Evolutionary conservation across 2,113 vertebrate species (phyloP).

Genomic region (Scophthalmus maximus): DNA sequence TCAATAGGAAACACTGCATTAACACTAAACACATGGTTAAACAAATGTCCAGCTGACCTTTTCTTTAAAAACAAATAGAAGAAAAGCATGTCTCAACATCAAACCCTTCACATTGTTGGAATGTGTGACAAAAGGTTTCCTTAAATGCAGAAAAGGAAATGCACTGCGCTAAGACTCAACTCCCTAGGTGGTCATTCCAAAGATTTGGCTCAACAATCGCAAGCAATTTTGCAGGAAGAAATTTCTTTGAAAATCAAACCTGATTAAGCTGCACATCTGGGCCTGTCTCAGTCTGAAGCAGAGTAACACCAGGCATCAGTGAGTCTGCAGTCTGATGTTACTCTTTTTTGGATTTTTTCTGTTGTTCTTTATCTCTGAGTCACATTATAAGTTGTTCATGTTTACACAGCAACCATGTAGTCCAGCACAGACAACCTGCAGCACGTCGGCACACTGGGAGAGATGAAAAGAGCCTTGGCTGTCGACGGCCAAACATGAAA

Average conservation of each 20-base stretch:
- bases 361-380: constrained; percentile 55
- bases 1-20: too few relatives aligned
- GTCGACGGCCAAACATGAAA: constrained; percentile 52
- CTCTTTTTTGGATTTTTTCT: background rate
- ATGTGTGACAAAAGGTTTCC: background rate
- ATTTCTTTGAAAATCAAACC: constrained; percentile 52
- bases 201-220: constrained; percentile 25
- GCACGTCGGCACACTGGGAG: constrained; percentile 54
- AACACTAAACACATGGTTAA: too few relatives aligned
- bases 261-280: constrained; percentile 63
- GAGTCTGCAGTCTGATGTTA: background rate
- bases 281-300: constrained; percentile 13
- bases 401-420: constrained; percentile 56
- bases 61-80: too few relatives aligned
- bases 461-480: constrained; percentile 66
- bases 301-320: constrained; percentile 56
- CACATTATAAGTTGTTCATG: constrained; percentile 54
- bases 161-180: background rate
- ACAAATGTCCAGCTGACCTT: too few relatives aligned
- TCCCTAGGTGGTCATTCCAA: constrained; percentile 22
- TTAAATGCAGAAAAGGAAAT: constrained; percentile 30
- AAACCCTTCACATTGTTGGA: background rate
- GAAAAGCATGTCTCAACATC: background rate
- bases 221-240: constrained; percentile 33
- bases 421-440: constrained; percentile 35